Base-by-base conservation (phyloP, 2,113 vertebrate species). In the Phoxinus phoxinus region DNA sequence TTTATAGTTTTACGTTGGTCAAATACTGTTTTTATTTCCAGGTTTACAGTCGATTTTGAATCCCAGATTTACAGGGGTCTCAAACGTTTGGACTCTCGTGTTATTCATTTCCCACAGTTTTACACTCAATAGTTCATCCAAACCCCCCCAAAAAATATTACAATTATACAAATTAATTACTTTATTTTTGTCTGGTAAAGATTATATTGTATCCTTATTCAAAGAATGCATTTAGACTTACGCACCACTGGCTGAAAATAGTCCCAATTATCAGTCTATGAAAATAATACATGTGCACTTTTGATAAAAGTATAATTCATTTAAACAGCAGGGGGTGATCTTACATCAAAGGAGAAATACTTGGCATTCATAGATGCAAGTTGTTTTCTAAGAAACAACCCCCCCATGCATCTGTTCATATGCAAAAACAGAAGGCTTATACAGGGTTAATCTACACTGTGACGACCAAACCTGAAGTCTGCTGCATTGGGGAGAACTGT, bases 321-420 rank as follows among this genome's bases (percentile, higher is more conserved):
- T 82, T 63, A 48, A 81, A 83, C 89, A 86, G 48, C 65, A 88
- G 87, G 82, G 82, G 86, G 87, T 71, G 87, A 58, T 86, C 72
- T 88, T 73, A 69, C 81, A 84, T 82, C 61, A 78, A 61, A 86
- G 37, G 58, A 63, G 48, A 61, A 17, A 13, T 41, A 23, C 48
- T 81, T 35, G 51, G 13, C 15, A 17, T 19, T 67, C 44, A 37
- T 56, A 56, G 7, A 65, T 10, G 1, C 7, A 27, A 59, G 12
- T 23, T 27, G 23, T 84, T 56, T 56, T n/a, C 27, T 35, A n/a
- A 58, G 17, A 59, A 32, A 27, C 15, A 44, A 9, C 5, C 11
- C 41, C 9, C 30, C 12, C 5, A 9, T 37, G 51, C 30, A 15
- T 59, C 30, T n/a, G 17, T 78, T 41, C 6, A 59, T 41, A 6